Evolutionary conservation across 2,888 invertebrate genomes (phyloP).

Genomic region (Phaonia tiefii): DNA sequence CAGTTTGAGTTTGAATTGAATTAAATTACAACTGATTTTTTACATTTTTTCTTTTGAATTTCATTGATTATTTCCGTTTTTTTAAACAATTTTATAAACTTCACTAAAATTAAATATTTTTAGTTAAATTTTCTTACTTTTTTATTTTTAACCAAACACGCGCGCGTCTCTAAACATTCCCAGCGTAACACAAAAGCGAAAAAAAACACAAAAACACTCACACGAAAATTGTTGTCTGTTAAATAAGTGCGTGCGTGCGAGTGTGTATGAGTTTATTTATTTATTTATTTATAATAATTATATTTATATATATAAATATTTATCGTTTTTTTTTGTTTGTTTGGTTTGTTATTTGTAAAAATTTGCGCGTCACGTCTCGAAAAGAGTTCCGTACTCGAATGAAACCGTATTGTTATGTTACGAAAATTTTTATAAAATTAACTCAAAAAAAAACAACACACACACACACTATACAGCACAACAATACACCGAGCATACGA

Average conservation of each 20-base stretch:
- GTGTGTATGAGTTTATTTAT: neutral
- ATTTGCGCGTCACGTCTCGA: conserved; percentile 66
- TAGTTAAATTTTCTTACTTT: conserved; percentile 50
- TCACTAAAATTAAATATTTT: conserved; percentile 25
- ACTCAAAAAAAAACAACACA: conserved; percentile 48
- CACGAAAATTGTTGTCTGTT: conserved; percentile 15
- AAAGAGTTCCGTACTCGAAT: conserved; percentile 67
- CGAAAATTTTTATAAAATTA: conserved; percentile 67
- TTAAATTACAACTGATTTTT: conserved; percentile 11
- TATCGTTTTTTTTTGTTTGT: conserved; percentile 6
- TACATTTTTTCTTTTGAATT: conserved; percentile 13
- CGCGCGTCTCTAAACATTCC: conserved; percentile 52
- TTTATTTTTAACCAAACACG: conserved; percentile 64
- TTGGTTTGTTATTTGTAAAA: conserved; percentile 41
- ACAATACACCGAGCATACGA: conserved; percentile 3
- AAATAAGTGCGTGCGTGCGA: neutral
- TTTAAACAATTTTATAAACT: neutral
- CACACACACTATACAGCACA: neutral
- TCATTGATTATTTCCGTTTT: conserved; percentile 2
- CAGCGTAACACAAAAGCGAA: neutral
- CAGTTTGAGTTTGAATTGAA: neutral
- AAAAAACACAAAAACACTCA: conserved; percentile 36
- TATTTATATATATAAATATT: neutral
- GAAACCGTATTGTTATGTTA: conserved; percentile 66
- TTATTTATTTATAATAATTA: conserved; percentile 38